Base-by-base conservation (phyloP, 1,140 invertebrate genomes). In the Heliothis subflexa region DNA sequence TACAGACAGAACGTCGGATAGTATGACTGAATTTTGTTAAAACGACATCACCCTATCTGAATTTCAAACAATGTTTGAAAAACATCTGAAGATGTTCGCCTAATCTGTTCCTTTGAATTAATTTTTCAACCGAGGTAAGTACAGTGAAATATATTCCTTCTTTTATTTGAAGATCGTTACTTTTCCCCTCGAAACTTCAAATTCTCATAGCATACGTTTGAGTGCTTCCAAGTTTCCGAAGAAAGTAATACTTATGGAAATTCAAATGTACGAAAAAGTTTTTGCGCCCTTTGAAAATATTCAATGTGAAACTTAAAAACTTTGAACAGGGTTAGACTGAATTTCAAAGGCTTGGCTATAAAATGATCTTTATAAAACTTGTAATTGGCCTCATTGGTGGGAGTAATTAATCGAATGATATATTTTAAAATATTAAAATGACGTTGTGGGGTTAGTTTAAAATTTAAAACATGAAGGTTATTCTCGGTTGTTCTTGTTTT, bases 281-380 rank as follows among this genome's bases (percentile, higher is more conserved):
- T 64, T 64, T 64, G n/a, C 61, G 61, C 14, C 33, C 61, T 64
- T 40, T 16, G 28, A n/a, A 64, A 64, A 64, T 64, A 64, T 16
- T 33, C n/a, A 40, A 13, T 40, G 33, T 64, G 40, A 64, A 64
- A 45, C 61, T 64, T 45, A 14, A 5, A n/a, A 16, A 64, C 33
- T 64, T 40, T 2, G 14, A 16, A 16, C 40, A n/a, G 33, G 33
- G 16, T 62, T 40, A 45, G 33, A 16, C 10, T 33, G 61, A 62
- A 16, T 18, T 64, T 64, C 33, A 14, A 16, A 16, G 40, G n/a
- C n/a, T 9, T 10, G 1, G 7, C 13, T 45, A 45, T 62, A 16
- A 62, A 62, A 14, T 28, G 33, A 40, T 40, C 33, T 7, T 54
- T 54, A 54, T 54, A 16, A 28, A 28, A 25, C 13, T 28, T 59